Conservation (phyloP, 1,140 invertebrate genomes). For the Pentalonia nigronervosa region DNA sequence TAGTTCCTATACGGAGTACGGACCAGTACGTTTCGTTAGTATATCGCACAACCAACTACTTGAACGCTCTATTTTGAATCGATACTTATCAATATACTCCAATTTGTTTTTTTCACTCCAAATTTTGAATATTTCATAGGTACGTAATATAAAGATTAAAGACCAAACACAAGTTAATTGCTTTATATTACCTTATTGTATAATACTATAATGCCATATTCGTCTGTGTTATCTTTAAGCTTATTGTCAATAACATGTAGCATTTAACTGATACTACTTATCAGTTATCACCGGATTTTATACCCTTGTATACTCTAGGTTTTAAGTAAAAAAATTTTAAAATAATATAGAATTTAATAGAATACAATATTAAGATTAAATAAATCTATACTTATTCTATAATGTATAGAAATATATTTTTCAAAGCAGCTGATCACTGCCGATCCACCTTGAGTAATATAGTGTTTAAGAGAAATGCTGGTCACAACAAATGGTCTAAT, state of each 20-base stretch:
- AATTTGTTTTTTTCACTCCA: no score
- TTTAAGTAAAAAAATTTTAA: no score
- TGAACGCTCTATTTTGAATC: no score
- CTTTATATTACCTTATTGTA: no score
- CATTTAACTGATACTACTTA: not conserved
- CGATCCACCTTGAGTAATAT: not conserved
- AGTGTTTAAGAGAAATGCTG: conserved; percentile 65
- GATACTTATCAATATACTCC: no score
- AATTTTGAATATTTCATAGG: no score
- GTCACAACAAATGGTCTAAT: conserved; percentile 80
- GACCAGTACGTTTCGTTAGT: no score
- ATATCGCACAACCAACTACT: no score
- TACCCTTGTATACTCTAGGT: not conserved
- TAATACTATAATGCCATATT: no score
- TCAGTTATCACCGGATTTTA: not conserved
- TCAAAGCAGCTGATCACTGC: not conserved
- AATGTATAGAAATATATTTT: conserved; percentile 6
- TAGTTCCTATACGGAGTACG: no score
- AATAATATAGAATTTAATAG: not conserved
- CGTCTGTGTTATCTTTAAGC: not conserved
- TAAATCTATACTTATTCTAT: not conserved
- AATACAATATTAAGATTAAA: not conserved
- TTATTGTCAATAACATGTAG: not conserved
- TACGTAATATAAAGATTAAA: no score
- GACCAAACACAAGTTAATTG: no score